These are phyloP conservation scores for Alouatta palliata DNA, from an alignment of 2,113 vertebrate genomes.

Conservation along the genomic window DNA sequence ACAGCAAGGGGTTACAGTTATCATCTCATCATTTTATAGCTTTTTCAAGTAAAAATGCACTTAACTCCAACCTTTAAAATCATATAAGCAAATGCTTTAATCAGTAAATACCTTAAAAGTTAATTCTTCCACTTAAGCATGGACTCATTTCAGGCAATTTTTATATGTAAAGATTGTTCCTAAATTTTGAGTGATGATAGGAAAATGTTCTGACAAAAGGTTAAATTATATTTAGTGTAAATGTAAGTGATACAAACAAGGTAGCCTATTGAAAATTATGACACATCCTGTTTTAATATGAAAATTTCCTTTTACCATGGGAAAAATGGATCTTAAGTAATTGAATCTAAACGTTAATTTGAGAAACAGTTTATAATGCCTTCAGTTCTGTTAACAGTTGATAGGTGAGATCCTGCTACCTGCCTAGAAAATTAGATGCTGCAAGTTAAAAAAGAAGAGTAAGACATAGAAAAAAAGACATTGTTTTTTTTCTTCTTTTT, in stretches of 20 bases:
- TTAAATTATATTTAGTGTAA: conserved; percentile 36
- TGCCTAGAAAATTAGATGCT: neutral
- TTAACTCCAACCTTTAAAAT: conserved; percentile 25
- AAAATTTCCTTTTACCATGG: conserved; percentile 30
- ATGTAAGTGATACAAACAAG: conserved; percentile 1
- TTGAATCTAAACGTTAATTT: conserved; percentile 50
- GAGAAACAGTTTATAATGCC: neutral
- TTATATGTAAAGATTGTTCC: neutral
- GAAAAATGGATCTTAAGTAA: conserved; percentile 56
- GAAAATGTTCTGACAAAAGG: conserved; percentile 14
- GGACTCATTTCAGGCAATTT: conserved; percentile 25
- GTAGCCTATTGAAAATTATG: conserved; percentile 23
- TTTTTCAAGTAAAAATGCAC: neutral
- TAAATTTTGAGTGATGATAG: conserved; percentile 38
- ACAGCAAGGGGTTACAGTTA: neutral
- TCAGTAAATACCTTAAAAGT: conserved; percentile 10
- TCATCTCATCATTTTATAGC: neutral
- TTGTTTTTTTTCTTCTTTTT: neutral
- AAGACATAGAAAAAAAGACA: neutral
- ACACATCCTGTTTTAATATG: conserved; percentile 53
- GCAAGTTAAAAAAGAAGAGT: neutral
- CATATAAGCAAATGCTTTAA: neutral
- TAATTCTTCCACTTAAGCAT: neutral
- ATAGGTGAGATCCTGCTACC: neutral
- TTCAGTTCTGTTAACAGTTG: conserved; percentile 46